Evolutionary conservation across 2,888 invertebrate genomes (phyloP).

Genomic region (Perizoma affinitatum): DNA sequence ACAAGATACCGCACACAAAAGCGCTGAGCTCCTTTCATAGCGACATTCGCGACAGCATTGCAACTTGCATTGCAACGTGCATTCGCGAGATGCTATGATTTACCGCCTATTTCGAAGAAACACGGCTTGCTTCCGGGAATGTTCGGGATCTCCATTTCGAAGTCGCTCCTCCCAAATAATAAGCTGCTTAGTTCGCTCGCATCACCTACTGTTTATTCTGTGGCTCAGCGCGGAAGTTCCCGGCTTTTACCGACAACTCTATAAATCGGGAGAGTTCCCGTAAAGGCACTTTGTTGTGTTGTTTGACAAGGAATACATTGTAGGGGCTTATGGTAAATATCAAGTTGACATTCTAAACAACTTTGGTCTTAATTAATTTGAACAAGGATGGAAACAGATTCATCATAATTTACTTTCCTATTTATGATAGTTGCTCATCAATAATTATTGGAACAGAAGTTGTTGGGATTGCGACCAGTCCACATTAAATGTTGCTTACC

Average conservation of each 20-base stretch:
- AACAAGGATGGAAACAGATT: no score
- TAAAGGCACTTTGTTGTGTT: constrained; percentile 5
- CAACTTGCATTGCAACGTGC: constrained; percentile 11
- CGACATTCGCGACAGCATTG: neutral
- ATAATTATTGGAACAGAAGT: no score
- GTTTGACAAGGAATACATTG: neutral
- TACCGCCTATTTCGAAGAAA: neutral
- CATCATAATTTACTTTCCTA: no score
- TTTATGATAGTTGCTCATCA: no score
- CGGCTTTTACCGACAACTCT: constrained; percentile 2
- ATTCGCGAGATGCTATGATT: constrained; percentile 8
- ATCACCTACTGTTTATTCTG: neutral
- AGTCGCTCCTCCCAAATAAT: constrained; percentile 9
- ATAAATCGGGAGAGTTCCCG: neutral
- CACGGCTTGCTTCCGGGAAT: neutral
- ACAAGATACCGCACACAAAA: no score
- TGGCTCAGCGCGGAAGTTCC: constrained; percentile 3
- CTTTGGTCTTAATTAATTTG: neutral
- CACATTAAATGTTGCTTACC: no score
- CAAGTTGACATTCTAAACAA: neutral
- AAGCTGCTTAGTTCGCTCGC: constrained; percentile 9
- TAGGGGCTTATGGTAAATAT: no score
- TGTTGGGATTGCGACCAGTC: no score
- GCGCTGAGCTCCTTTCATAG: no score
- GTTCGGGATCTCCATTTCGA: neutral